phyloP scores from a whole-genome alignment of 2,797 vertebrate species.

The Spea hammondii region DNA sequence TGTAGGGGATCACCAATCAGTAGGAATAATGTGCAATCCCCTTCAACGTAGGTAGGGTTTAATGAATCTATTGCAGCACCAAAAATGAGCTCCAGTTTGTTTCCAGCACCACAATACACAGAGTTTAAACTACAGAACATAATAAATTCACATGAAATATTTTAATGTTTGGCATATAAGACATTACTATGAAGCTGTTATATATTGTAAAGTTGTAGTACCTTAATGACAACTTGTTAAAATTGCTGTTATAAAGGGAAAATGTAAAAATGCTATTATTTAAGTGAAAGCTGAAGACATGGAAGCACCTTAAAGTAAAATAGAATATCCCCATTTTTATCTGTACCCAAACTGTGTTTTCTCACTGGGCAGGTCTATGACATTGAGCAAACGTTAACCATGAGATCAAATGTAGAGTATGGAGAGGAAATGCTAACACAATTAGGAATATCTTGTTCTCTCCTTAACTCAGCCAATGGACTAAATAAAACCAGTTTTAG shows the following conservation, averaged over 20 bases:
- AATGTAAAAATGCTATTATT: slow-evolving; percentile 5
- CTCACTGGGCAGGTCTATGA: too few relatives aligned
- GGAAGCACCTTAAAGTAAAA: slow-evolving; percentile 34
- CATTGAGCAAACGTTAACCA: too few relatives aligned
- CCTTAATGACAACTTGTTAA: slow-evolving; percentile 3
- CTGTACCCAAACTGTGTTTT: too few relatives aligned
- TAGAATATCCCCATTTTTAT: neutral
- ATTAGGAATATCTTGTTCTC: neutral
- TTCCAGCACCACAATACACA: neutral
- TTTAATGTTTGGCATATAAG: slow-evolving; percentile 1
- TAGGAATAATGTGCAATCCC: neutral
- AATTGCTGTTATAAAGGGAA: slow-evolving; percentile 24
- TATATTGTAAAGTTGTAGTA: slow-evolving; percentile 25
- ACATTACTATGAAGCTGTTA: neutral
- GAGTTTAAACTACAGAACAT: neutral
- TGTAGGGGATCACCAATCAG: neutral
- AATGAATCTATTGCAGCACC: slow-evolving; percentile 41
- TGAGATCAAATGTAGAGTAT: slow-evolving; percentile 6
- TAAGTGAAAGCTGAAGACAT: slow-evolving; percentile 35
- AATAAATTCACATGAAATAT: neutral
- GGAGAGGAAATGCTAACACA: slow-evolving; percentile 35
- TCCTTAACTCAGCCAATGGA: neutral
- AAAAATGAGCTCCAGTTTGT: neutral
- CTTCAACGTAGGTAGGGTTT: neutral
- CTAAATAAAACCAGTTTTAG: neutral